These are phyloP conservation scores for Hemibagrus wyckioides DNA, from an alignment of 2,113 vertebrate species.

Conservation along the genomic window DNA sequence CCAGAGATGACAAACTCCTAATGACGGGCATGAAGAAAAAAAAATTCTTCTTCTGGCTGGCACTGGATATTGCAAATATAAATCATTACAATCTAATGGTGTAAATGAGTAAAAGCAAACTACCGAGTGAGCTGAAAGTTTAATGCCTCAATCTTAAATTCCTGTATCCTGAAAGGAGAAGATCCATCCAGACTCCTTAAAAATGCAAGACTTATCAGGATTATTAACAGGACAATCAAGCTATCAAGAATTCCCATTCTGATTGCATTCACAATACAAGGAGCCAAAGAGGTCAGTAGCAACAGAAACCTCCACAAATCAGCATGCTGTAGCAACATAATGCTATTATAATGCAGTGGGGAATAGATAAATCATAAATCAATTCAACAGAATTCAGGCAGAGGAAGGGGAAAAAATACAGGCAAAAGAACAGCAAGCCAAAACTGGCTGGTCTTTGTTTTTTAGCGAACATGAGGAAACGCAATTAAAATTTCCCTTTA, in stretches of 20 bases:
- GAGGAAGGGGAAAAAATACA: constrained; percentile 38
- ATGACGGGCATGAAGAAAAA: neutral
- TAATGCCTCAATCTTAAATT: neutral
- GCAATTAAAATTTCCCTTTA: constrained; percentile 52
- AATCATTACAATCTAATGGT: neutral
- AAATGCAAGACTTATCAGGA: neutral
- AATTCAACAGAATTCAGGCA: constrained; percentile 27
- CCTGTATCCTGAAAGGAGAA: neutral
- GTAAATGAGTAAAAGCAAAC: neutral
- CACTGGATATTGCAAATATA: neutral
- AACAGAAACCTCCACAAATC: neutral
- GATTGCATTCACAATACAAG: neutral
- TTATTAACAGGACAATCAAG: neutral
- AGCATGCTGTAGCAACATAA: neutral
- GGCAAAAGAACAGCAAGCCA: neutral
- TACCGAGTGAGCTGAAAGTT: neutral
- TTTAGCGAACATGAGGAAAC: constrained; percentile 41
- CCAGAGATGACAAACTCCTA: neutral
- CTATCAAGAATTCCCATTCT: neutral
- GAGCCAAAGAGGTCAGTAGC: neutral
- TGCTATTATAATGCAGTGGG: too few species aligned
- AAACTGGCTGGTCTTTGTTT: constrained; percentile 39
- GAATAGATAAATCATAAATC: neutral
- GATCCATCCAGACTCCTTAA: neutral
- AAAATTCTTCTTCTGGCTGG: neutral